A percentile compares a stretch with the other conserved stretches of the same genome.
Conservation (phyloP, 1,140 invertebrate species). For the Tetramorium alpestre region DNA sequence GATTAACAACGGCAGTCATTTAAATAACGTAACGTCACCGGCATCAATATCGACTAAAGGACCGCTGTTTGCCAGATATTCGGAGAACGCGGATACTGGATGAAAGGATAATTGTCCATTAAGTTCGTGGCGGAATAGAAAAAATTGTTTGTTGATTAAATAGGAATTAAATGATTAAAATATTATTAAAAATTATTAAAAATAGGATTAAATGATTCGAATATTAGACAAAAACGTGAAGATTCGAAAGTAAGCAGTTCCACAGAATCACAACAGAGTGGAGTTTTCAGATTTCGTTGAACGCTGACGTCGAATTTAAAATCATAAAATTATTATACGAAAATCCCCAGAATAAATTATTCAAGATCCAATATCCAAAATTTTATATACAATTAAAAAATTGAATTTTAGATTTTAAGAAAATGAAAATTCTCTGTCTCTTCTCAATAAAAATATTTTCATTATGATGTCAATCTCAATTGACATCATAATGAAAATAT, state of each 20-base stretch:
- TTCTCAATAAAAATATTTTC: too few relatives aligned
- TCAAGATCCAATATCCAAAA: too few relatives aligned
- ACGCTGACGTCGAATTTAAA: not conserved
- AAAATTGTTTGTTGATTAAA: not conserved
- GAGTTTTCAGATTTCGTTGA: not conserved
- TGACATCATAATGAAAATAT: not conserved
- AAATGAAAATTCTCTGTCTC: not conserved
- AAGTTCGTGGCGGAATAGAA: not conserved
- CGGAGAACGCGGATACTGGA: conserved; percentile 24
- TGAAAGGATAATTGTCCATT: conserved; percentile 15
- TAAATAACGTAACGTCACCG: not conserved
- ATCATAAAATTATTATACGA: not conserved
- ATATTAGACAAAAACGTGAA: not conserved
- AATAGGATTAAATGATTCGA: not conserved
- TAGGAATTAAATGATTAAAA: not conserved
- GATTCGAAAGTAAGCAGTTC: not conserved
- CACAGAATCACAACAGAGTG: not conserved
- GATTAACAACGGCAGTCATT: conserved; percentile 6
- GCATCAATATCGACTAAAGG: not conserved
- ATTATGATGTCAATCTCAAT: not conserved
- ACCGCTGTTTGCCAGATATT: conserved; percentile 19
- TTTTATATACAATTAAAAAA: not conserved
- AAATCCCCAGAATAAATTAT: too few relatives aligned
- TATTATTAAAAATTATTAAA: too few relatives aligned
- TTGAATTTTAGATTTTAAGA: not conserved